A percentile compares a stretch with the other conserved stretches of the same genome.
phyloP scores from a whole-genome alignment of 2,113 vertebrate species.

The Antechinus stuartii region DNA sequence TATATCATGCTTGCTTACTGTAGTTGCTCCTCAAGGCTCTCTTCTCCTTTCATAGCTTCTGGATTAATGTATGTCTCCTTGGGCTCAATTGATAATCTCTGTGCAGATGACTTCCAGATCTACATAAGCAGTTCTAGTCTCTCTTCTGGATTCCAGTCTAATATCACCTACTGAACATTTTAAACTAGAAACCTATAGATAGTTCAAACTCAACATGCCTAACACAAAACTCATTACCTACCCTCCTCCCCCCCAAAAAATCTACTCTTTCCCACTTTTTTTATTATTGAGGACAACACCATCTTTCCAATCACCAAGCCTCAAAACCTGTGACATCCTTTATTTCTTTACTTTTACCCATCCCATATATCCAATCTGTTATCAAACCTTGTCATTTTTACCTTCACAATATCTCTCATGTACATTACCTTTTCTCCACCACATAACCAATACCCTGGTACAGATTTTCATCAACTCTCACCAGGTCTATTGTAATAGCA shows the following conservation, averaged over 20 bases:
- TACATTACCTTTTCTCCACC: not conserved
- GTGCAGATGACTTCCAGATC: not conserved
- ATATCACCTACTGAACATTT: not conserved
- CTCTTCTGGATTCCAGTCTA: not conserved
- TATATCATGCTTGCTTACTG: not conserved
- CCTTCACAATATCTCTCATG: not conserved
- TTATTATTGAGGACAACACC: not conserved
- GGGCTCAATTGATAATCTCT: not conserved
- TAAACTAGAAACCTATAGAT: not conserved
- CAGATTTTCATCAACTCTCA: not conserved
- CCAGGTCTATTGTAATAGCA: not conserved
- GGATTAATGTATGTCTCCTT: not conserved
- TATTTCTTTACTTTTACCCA: not conserved
- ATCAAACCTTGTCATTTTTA: not conserved
- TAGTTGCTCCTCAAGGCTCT: not conserved
- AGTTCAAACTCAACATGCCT: not conserved
- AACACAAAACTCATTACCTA: not conserved
- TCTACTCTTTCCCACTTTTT: not conserved
- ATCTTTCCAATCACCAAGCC: not conserved
- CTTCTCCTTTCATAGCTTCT: not conserved
- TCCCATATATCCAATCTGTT: not conserved
- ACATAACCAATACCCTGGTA: not conserved
- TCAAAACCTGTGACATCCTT: not conserved
- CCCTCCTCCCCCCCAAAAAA: not conserved
- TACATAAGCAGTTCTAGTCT: not conserved